Conservation (phyloP, 2,888 invertebrate genomes). For the Trisateles emortualis region DNA sequence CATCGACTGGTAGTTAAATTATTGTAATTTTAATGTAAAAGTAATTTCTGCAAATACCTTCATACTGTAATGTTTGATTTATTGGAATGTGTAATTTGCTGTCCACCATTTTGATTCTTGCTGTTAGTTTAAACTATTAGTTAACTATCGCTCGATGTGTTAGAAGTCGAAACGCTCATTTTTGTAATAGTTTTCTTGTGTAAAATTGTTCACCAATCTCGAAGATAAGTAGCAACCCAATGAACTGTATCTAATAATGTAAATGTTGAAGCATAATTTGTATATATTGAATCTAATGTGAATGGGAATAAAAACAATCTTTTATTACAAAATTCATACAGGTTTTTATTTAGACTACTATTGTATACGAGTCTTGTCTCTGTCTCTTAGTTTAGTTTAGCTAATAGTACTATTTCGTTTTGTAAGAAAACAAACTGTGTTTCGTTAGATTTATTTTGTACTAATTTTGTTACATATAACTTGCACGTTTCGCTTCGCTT, state of each 20-base stretch:
- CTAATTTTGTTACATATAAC: slow-evolving; percentile 53
- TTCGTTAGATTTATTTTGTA: slow-evolving; percentile 52
- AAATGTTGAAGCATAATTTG: slow-evolving; percentile 84
- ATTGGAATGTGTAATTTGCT: slow-evolving; percentile 1
- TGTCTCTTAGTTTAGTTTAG: slow-evolving; percentile 58
- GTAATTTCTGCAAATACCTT: slow-evolving; percentile 9
- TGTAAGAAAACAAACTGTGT: slow-evolving; percentile 60
- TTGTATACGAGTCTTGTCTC: slow-evolving; percentile 78
- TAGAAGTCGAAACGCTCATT: slow-evolving; percentile 65
- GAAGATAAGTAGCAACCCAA: slow-evolving; percentile 68
- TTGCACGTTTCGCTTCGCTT: slow-evolving; percentile 72
- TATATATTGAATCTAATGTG: slow-evolving; percentile 85
- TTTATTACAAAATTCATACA: slow-evolving; percentile 80
- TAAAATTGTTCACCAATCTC: slow-evolving; percentile 65
- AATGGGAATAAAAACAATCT: slow-evolving; percentile 81
- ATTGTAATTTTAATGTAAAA: slow-evolving; percentile 44
- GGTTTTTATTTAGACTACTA: slow-evolving; percentile 72
- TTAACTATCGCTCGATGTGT: slow-evolving; percentile 61
- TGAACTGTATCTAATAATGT: slow-evolving; percentile 79
- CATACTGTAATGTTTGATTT: too few species aligned
- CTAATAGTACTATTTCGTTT: slow-evolving; percentile 65
- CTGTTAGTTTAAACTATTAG: slow-evolving; percentile 27
- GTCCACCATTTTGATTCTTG: slow-evolving; percentile 1
- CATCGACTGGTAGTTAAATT: slow-evolving; percentile 81
- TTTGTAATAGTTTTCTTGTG: slow-evolving; percentile 74